Base-by-base conservation (phyloP, 1,140 invertebrate species). In the Zelostemma sp. region DNA sequence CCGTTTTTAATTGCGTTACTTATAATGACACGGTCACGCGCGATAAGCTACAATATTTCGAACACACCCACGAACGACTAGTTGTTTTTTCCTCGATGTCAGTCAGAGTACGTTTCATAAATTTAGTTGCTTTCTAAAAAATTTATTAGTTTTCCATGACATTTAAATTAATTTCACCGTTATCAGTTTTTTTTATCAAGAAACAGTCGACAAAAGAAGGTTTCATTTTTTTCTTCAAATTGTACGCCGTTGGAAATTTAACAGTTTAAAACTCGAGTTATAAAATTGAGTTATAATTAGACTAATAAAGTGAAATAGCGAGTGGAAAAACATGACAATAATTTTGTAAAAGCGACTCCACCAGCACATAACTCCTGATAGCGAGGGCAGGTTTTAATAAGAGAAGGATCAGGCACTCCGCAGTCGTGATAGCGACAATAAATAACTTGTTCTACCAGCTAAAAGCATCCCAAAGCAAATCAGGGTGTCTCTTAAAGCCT, bases 381-480 rank as follows among this genome's bases (percentile, higher is more conserved):
- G 73, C 66, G 76, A 79, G 75, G 82, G 81, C 81, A 83, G 81
- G 80, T 84, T 83, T 84, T 82, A 83, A 83, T 83, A 85, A 85
- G 79, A 81, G 76, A 79, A 80, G 81, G 78, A 83, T 83, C 81
- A 80, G 80, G 51, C 57, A 65, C 70, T 79, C 76, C 61, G 75
- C 56, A 62, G 71, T 63, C 28, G 64, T 80, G 81, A 85, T 83
- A 84, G 78, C 76, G 80, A 85, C 83, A 83, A 83, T 85, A 85
- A 85, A 85, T 85, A 84, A 85, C 83, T 83, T 82, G 81, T 83
- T 76, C 70, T 68, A 68, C 66, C 68, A 62, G 77, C 82, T 82
- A 81, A 83, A 83, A 84, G 80, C 78, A 80, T 84, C 75, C 74
- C 60, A 72, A 75, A 56, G 60, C 70, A 54, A 65, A 69, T 63